Base-by-base conservation (phyloP, 2,888 invertebrate species). In the Resseliella maxima region DNA sequence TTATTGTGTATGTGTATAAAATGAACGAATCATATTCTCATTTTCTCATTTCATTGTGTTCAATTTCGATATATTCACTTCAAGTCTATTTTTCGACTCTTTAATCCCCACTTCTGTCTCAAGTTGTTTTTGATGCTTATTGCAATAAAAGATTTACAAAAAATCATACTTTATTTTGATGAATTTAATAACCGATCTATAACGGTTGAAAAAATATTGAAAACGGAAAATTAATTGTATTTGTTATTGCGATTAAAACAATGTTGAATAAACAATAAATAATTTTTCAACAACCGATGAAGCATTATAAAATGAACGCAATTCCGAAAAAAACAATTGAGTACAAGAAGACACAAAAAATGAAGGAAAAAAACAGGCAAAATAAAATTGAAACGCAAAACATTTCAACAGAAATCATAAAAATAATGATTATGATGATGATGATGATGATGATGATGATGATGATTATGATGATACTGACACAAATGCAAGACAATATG, bases 191-290 rank as follows among this genome's bases (percentile, higher is more conserved):
- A 50, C 46, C 8, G 46, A 50, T 50, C 5, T 41, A 41, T 8
- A 50, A 50, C 18, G 46, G 12, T 41, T 5, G 41, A 24, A 72
- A 72, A 72, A 72, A 72, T 72, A 72, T 72, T 72, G 41, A 83
- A 72, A 72, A 81, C 24, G 38, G 41, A 38, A 38, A 83, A 83
- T 83, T 83, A 83, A 83, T 83, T 83, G 24, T 83, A 38, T 83
- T 83, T 83, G 83, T 38, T 38, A 38, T 83, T 83, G 83, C 3
- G n/a, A 83, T 38, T 83, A 38, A 83, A 83, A 83, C 31, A 83
- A 83, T 83, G 38, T 83, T 38, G 8, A 83, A 38, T 83, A 83
- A 38, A 83, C 83, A 38, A 83, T 24, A 81, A n/a, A 21, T 54
- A 81, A 27, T 27, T 81, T 35, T 81, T 36, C 36, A 35, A 36